phyloP scores from a whole-genome alignment of 1,140 invertebrate genomes.

The Catajapyx aquilonaris region DNA sequence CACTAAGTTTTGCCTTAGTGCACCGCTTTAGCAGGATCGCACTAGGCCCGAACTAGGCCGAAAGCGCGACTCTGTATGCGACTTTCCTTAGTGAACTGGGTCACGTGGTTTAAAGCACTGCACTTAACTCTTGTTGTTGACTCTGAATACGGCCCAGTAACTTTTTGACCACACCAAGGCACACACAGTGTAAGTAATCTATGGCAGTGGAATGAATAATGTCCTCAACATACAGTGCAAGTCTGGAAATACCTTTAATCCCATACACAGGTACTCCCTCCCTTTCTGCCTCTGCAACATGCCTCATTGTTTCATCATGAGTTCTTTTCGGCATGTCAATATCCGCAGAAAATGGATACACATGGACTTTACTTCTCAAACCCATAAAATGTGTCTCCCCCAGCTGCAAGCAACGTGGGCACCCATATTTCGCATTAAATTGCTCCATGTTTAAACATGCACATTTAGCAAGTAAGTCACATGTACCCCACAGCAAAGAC shows the following conservation, averaged over 20 bases:
- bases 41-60: too few relatives aligned
- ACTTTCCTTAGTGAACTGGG: too few relatives aligned
- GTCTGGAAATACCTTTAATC: not conserved
- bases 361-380: not conserved
- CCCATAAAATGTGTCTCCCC: not conserved
- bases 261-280: not conserved
- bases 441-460: not conserved
- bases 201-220: not conserved
- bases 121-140: too few relatives aligned
- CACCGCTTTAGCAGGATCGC: too few relatives aligned
- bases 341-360: not conserved
- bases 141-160: too few relatives aligned
- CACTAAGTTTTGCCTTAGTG: too few relatives aligned
- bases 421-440: not conserved
- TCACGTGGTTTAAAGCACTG: too few relatives aligned
- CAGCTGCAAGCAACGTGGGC: not conserved
- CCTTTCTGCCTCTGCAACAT: not conserved
- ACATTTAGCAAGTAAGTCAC: not conserved
- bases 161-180: not conserved
- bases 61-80: too few relatives aligned
- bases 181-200: not conserved
- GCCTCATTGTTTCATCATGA: not conserved
- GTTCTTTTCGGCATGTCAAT: not conserved
- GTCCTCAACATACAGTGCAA: not conserved
- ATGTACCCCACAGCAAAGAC: not conserved